Percentiles rank a stretch among this genome's conserved stretches.
Evolutionary conservation across 2,797 vertebrate genomes (phyloP).

Genomic region (Pempheris klunzingeri): DNA sequence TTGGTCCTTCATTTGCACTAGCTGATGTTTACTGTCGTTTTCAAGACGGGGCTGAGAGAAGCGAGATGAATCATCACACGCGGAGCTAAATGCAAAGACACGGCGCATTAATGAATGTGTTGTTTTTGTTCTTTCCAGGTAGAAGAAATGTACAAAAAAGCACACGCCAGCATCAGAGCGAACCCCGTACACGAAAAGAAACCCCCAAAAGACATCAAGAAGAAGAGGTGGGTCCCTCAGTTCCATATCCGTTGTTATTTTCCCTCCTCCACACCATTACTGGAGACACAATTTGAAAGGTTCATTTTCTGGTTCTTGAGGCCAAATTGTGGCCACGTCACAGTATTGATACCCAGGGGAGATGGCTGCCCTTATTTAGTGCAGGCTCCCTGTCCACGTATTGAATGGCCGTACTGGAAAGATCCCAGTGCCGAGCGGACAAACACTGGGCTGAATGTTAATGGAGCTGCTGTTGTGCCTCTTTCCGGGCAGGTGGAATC

Average conservation of each 20-base stretch:
- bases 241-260: neutral
- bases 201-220: conserved; percentile 94
- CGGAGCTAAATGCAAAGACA: fast-evolving
- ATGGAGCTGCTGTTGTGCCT: conserved; percentile 56
- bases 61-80: neutral
- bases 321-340: neutral
- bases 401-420: conserved; percentile 17
- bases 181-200: conserved; percentile 97
- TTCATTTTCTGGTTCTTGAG: neutral
- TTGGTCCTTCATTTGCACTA: conserved; percentile 85
- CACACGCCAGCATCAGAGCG: conserved; percentile 92
- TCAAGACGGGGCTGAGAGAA: conserved; percentile 84
- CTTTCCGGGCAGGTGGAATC: conserved; percentile 92
- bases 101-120: neutral
- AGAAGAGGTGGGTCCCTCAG: conserved; percentile 91
- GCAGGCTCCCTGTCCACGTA: neutral
- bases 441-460: conserved; percentile 69
- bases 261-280: neutral
- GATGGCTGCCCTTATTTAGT: neutral
- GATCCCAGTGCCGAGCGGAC: conserved; percentile 12
- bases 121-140: conserved; percentile 82
- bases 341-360: neutral
- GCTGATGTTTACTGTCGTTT: conserved; percentile 82
- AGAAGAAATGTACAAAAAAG: conserved; percentile 98
- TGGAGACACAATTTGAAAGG: neutral